Evolutionary conservation across 2,888 invertebrate species (phyloP), one percentile per base, ranked within the genome.

Genomic region (Sphaerophoria rueppellii): DNA sequence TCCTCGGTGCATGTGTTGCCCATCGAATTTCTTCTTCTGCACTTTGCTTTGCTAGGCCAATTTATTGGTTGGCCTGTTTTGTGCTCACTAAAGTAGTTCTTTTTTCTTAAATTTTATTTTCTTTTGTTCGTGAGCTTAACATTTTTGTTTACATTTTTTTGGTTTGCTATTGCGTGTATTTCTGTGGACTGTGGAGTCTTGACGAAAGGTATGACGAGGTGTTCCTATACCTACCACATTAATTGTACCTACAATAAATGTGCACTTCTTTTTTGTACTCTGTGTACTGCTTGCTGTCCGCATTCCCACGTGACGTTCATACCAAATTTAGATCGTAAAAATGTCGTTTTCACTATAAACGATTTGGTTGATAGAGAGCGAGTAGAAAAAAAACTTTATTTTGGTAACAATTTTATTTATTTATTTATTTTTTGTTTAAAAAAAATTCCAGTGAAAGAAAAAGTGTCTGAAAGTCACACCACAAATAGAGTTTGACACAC

Each of bases 291-390:
- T 11, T 57, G 24, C 46, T 73, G 85, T 77, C 81, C 81, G 81
- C 81, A 81, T 85, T 85, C 77, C 85, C 85, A 85, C 85, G 85
- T 85, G 85, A 81, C 81, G 76, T 73, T 54, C 85, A 85, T 85
- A 76, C 81, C 52, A 81, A 85, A 48, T 58, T 24, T 12, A 14
- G 6, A 9, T 4, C 14, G 54, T 54, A 67, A 67, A 54, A 67
- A 69, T 58, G 65, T 69, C 71, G 81, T 73, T 85, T 85, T 85
- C 85, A 81, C 85, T 85, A 73, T 61, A 72, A 67, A 52, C 16
- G 54, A 71, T 67, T 52, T 46, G 37, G 14, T 52, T 50, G 69
- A 24, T 48, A 34, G 48, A 2, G 24, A 48, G 61, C 24, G 32
- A n/a, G 16, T 4, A 54, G 65, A 60, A 43, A 12, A 57, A 77